Percentiles rank a stretch among this genome's conserved stretches.
Conservation (phyloP, 2,113 vertebrate genomes). For the human region DNA sequence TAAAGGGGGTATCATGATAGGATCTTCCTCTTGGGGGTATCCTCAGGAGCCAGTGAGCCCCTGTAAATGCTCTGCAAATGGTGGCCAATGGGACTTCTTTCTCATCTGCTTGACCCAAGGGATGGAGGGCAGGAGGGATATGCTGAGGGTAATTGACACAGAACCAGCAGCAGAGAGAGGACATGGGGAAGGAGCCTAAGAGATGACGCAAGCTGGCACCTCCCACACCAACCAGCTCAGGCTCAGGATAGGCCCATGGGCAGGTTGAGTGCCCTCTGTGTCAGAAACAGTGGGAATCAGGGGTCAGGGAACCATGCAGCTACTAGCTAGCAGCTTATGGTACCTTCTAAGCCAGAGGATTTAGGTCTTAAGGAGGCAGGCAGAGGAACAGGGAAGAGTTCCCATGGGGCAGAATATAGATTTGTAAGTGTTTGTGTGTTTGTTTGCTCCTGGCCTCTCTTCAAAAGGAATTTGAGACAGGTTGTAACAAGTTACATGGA, state of each 20-base stretch:
- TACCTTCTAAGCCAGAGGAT: background rate
- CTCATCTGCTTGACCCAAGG: background rate
- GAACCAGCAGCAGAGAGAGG: background rate
- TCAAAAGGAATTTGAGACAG: background rate
- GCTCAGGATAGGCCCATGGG: fast-evolving
- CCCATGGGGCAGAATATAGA: background rate
- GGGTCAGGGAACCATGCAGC: background rate
- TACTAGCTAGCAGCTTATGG: background rate
- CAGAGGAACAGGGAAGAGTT: background rate
- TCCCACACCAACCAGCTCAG: background rate
- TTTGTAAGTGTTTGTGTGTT: background rate
- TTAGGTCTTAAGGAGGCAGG: background rate
- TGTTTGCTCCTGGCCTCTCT: slow-evolving; percentile 8
- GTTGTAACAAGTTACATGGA: background rate
- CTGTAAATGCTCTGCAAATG: background rate
- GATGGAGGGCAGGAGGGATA: background rate
- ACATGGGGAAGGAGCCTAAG: background rate
- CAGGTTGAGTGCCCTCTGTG: background rate
- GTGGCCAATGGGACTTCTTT: background rate
- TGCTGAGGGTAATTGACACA: fast-evolving
- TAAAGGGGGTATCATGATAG: background rate
- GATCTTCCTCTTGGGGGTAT: background rate
- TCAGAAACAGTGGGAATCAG: background rate
- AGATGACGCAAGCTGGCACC: background rate
- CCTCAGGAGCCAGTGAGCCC: background rate